phyloP scores from a whole-genome alignment of 2,888 invertebrate genomes.

The Cephus pygmeus region DNA sequence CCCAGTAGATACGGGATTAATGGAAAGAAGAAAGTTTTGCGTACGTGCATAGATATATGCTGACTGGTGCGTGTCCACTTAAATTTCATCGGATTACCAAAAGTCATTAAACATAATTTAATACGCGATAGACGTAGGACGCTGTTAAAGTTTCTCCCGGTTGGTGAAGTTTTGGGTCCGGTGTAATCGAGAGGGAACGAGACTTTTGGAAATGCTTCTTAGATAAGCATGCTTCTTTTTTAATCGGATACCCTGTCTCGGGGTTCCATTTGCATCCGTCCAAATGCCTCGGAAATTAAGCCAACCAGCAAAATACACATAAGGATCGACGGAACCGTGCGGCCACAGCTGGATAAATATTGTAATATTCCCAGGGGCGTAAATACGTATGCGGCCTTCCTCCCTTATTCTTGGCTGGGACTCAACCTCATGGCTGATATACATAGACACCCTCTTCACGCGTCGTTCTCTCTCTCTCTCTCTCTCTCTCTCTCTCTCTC shows the following conservation, averaged over 20 bases:
- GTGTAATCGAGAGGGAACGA: background rate
- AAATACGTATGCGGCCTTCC: slow-evolving; percentile 26
- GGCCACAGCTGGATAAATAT: slow-evolving; percentile 27
- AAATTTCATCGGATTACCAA: background rate
- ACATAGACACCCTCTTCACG: background rate
- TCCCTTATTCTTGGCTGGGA: slow-evolving; percentile 25
- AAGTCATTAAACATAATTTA: background rate
- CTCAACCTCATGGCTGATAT: slow-evolving; percentile 30
- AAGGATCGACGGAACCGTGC: background rate
- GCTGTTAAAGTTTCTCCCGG: too few species aligned
- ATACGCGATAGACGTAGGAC: background rate
- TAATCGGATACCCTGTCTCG: too few species aligned
- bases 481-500: background rate
- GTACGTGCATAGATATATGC: slow-evolving; percentile 1
- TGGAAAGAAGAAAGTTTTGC: slow-evolving; percentile 40
- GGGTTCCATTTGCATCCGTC: background rate
- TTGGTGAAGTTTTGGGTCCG: background rate
- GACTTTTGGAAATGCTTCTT: background rate
- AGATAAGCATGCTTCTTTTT: background rate
- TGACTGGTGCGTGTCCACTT: background rate
- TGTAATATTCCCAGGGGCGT: slow-evolving; percentile 25
- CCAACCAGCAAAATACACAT: background rate
- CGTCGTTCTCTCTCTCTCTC: background rate
- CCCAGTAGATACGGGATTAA: slow-evolving; percentile 41
- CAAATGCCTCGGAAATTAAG: background rate